Evolutionary conservation across 2,113 vertebrate species (phyloP).

Genomic region (Laticauda colubrina): DNA sequence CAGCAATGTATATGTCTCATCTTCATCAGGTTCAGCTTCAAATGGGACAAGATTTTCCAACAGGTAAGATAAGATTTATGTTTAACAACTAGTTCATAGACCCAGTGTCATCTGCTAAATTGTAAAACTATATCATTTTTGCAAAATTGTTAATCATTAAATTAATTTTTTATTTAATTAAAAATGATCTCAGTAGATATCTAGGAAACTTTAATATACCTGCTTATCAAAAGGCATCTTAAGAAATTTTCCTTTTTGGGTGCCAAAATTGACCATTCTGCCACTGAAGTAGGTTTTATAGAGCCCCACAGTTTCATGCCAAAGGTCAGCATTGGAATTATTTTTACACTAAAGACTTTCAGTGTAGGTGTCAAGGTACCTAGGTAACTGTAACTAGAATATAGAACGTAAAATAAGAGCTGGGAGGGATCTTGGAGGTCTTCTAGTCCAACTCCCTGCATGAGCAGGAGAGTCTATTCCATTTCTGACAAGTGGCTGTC

Average conservation of each 20-base stretch:
- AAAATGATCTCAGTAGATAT: not conserved
- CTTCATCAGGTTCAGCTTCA: conserved; percentile 81
- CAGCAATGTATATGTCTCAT: conserved; percentile 86
- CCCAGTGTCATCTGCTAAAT: not conserved
- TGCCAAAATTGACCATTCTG: not conserved
- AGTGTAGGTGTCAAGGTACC: not conserved
- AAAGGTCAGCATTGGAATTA: not conserved
- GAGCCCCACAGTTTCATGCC: not conserved
- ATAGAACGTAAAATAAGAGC: not conserved
- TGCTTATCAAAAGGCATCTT: not conserved
- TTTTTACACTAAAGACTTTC: not conserved
- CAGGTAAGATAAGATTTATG: conserved; percentile 73
- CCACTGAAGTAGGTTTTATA: not conserved
- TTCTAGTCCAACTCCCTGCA: not conserved
- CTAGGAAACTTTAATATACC: not conserved
- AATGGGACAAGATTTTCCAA: conserved; percentile 88
- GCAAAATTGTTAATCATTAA: not conserved
- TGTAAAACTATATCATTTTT: not conserved
- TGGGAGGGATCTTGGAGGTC: not conserved
- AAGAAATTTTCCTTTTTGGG: not conserved
- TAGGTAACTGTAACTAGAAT: not conserved
- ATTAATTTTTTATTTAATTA: not conserved
- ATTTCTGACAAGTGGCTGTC: not conserved
- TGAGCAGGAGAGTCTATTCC: not conserved
- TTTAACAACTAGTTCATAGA: not conserved